Conservation (phyloP, 2,113 vertebrate species). For the Coryphaenoides rupestris region DNA sequence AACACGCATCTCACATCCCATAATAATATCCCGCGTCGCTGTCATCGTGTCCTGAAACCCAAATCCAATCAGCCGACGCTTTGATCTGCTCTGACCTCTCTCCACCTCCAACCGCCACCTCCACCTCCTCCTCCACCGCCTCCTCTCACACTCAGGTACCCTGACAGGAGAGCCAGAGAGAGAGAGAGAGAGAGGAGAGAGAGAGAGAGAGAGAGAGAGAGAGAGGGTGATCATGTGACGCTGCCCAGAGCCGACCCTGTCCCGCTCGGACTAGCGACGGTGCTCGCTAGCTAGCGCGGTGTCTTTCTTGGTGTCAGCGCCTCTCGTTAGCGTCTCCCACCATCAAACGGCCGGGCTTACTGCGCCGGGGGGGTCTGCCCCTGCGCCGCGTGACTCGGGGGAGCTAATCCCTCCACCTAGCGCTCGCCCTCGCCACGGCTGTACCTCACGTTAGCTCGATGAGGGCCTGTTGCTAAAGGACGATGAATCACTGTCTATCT, state of each 20-base stretch:
- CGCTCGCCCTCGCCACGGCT: no score
- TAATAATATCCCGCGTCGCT: no score
- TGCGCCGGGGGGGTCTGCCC: slow-evolving; percentile 55
- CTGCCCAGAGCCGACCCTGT: slow-evolving; percentile 46
- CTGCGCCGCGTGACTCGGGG: slow-evolving; percentile 53
- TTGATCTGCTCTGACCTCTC: slow-evolving; percentile 58
- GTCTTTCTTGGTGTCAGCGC: slow-evolving; percentile 37
- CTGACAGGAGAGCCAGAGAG: slow-evolving; percentile 46
- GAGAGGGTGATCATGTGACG: slow-evolving; percentile 53
- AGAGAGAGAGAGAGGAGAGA: no score
- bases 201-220: no score
- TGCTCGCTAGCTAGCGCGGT: slow-evolving; percentile 55
- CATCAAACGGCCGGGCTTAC: slow-evolving; percentile 39
- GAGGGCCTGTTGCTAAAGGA: no score
- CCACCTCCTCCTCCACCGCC: slow-evolving; percentile 15
- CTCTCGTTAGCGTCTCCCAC: slow-evolving; percentile 37
- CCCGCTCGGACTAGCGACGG: slow-evolving; percentile 49
- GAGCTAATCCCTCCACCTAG: slow-evolving; percentile 39
- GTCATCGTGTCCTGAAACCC: slow-evolving; percentile 22
- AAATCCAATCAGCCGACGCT: slow-evolving; percentile 52
- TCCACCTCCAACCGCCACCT: slow-evolving; percentile 18
- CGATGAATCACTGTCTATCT: no score
- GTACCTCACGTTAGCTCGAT: no score
- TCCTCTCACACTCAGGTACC: no score
- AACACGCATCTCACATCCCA: no score